phyloP scores from a whole-genome alignment of 2,888 invertebrate species.

The Mantis religiosa region DNA sequence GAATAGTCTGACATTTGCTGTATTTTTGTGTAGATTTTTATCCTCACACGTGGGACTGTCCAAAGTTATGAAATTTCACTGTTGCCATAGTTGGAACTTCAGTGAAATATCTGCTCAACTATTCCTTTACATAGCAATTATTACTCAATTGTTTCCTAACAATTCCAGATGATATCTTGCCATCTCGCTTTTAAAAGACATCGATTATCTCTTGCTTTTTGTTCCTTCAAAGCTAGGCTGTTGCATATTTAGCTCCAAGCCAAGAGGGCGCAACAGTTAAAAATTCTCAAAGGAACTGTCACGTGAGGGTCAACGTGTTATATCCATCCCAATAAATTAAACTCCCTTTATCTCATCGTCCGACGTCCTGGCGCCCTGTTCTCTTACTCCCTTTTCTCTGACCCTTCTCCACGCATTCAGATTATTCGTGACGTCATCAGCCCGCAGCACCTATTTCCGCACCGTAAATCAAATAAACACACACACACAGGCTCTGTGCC shows the following conservation, averaged over 20 bases:
- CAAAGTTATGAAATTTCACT: too few relatives aligned
- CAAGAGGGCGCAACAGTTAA: not conserved
- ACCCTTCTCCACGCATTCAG: not conserved
- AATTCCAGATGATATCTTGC: too few relatives aligned
- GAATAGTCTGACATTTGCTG: too few relatives aligned
- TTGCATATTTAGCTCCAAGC: not conserved
- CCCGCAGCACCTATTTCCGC: slow-evolving; percentile 11
- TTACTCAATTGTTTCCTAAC: too few relatives aligned
- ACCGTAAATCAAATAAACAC: slow-evolving; percentile 13
- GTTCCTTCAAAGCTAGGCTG: too few relatives aligned
- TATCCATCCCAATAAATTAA: slow-evolving; percentile 13
- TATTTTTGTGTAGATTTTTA: too few relatives aligned
- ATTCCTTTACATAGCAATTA: too few relatives aligned
- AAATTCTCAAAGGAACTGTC: not conserved
- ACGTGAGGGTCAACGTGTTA: not conserved
- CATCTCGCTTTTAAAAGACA: too few relatives aligned
- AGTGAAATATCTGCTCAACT: too few relatives aligned
- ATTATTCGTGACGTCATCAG: slow-evolving; percentile 14
- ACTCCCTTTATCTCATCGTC: slow-evolving; percentile 3
- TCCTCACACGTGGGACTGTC: too few relatives aligned
- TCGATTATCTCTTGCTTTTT: too few relatives aligned
- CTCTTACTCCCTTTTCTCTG: not conserved
- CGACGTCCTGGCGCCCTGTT: not conserved
- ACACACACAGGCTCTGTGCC: slow-evolving; percentile 2
- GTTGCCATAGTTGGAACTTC: too few relatives aligned